Conservation (phyloP, 1,140 invertebrate species). For the Argopecten irradians region DNA sequence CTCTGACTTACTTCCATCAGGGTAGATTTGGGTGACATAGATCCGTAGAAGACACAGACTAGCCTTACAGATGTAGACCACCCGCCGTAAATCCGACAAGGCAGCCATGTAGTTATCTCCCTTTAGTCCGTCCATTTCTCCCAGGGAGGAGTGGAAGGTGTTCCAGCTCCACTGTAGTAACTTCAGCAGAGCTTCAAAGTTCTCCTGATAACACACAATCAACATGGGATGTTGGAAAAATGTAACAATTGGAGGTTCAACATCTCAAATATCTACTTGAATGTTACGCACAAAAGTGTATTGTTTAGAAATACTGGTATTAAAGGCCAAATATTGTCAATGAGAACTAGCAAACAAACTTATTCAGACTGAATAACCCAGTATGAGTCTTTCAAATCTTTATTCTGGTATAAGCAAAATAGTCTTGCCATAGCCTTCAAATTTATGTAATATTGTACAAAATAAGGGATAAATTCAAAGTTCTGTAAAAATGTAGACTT, state of each 20-base stretch:
- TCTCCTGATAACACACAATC: conserved; percentile 79
- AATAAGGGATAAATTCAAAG: neutral
- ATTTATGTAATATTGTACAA: too few relatives aligned
- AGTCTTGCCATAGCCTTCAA: too few relatives aligned
- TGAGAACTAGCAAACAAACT: too few relatives aligned
- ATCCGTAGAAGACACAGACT: conserved; percentile 88
- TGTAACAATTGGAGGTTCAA: neutral
- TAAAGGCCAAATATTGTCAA: too few relatives aligned
- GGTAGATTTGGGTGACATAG: conserved; percentile 94
- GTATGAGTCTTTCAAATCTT: too few relatives aligned
- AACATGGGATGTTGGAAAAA: too few relatives aligned
- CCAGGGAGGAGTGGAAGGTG: conserved; percentile 78
- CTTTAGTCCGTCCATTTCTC: conserved; percentile 75
- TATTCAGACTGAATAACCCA: too few relatives aligned
- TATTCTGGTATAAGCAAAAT: too few relatives aligned
- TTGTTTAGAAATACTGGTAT: neutral
- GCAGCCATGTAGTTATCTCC: conserved; percentile 66
- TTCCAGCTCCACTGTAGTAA: conserved; percentile 80
- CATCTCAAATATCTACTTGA: too few relatives aligned
- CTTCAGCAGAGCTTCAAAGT: conserved; percentile 89
- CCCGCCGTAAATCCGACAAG: conserved; percentile 83
- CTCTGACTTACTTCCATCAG: conserved; percentile 82
- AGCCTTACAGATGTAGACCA: conserved; percentile 92
- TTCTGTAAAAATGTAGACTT: conserved; percentile 44
- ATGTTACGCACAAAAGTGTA: too few relatives aligned